A percentile compares a stretch with the other conserved stretches of the same genome.
phyloP scores from a whole-genome alignment of 1,140 invertebrate genomes.

The Lethocerus indicus region DNA sequence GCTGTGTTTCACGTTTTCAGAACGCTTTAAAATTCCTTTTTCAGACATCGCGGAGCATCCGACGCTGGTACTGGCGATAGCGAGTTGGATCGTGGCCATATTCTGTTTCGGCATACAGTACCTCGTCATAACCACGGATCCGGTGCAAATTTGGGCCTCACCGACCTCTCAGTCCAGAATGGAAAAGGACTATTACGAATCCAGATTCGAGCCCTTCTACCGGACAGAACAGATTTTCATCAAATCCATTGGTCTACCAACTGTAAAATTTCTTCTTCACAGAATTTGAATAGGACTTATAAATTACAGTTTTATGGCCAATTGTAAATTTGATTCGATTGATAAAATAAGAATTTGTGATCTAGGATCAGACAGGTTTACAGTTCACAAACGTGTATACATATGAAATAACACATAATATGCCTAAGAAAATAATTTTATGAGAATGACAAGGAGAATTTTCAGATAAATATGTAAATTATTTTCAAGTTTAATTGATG shows the following conservation, averaged over 20 bases:
- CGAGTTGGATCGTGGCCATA: conserved; percentile 35
- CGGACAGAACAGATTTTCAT: conserved; percentile 78
- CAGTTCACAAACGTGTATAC: background rate
- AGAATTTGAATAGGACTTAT: background rate
- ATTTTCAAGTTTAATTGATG: too few species aligned
- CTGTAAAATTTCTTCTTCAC: conserved; percentile 25
- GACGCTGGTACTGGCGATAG: conserved; percentile 53
- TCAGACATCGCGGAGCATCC: conserved; percentile 62
- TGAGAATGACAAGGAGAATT: too few species aligned
- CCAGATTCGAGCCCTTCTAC: conserved; percentile 89
- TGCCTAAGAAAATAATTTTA: too few species aligned
- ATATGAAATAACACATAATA: conserved; percentile 39
- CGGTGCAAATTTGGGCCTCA: conserved; percentile 92
- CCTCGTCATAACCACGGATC: conserved; percentile 70
- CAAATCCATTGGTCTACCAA: conserved; percentile 39
- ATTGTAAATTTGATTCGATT: background rate
- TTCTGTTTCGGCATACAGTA: conserved; percentile 45
- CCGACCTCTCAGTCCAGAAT: conserved; percentile 63
- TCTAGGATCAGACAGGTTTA: background rate
- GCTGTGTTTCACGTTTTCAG: too few species aligned
- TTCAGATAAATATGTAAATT: too few species aligned
- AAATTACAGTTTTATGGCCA: background rate
- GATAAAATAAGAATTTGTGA: background rate
- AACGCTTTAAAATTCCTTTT: too few species aligned
- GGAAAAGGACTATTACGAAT: conserved; percentile 84